These are phyloP conservation scores for Trachymyrmex cornetzi DNA, from an alignment of 1,140 invertebrate species.

Conservation along the genomic window DNA sequence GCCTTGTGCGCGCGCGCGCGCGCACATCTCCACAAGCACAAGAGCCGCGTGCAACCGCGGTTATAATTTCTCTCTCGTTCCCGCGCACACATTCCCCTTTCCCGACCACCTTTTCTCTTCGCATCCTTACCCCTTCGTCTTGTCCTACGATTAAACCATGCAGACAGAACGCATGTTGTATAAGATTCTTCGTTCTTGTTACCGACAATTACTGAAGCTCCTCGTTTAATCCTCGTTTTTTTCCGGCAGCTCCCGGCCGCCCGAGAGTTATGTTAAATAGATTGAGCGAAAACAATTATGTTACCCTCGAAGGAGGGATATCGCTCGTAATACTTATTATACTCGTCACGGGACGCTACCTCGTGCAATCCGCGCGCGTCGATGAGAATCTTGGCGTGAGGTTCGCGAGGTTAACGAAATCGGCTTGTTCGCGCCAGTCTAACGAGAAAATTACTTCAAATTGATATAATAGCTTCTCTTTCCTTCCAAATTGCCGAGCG, in stretches of 20 bases:
- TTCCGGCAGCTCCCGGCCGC: conserved; percentile 9
- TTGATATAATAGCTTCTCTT: conserved; percentile 54
- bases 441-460: conserved; percentile 59
- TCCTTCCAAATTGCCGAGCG: background rate
- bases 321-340: conserved; percentile 44
- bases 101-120: conserved; percentile 11
- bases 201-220: conserved; percentile 69
- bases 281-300: conserved; percentile 57
- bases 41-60: conserved; percentile 59
- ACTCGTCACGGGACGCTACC: conserved; percentile 63
- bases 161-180: conserved; percentile 69
- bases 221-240: conserved; percentile 33
- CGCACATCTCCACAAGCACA: background rate
- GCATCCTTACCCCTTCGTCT: conserved; percentile 5
- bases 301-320: conserved; percentile 13
- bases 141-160: conserved; percentile 68
- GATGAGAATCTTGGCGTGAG: conserved; percentile 57
- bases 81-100: conserved; percentile 3
- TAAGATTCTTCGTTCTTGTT: conserved; percentile 44
- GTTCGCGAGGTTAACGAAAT: conserved; percentile 54
- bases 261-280: conserved; percentile 66
- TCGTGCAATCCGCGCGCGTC: conserved; percentile 56
- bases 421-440: conserved; percentile 48
- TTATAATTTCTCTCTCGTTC: conserved; percentile 67
- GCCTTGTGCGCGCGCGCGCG: conserved; percentile 2